Percentiles rank a stretch among this genome's conserved stretches.
phyloP scores from a whole-genome alignment of 2,797 vertebrate species.

The Pogonophryne albipinna region DNA sequence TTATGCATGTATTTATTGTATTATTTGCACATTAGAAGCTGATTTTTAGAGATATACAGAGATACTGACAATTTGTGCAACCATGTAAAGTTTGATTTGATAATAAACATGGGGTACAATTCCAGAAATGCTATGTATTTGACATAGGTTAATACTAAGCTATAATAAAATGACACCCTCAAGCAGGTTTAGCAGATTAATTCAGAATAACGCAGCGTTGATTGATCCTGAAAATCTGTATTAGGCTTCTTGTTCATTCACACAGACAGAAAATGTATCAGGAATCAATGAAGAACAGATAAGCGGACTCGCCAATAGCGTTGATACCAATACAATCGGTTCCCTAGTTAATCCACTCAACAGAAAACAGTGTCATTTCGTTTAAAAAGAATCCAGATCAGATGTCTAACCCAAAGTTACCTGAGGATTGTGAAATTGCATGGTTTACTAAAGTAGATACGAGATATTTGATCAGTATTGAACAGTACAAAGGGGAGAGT shows the following conservation, averaged over 20 bases:
- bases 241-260: no score
- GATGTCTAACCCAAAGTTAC: constrained; percentile 31
- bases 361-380: background rate
- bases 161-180: no score
- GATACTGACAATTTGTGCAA: background rate
- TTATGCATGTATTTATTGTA: background rate
- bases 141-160: no score
- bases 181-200: no score
- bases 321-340: no score
- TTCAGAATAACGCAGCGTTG: no score
- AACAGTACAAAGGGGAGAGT: constrained; percentile 41
- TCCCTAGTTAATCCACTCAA: background rate
- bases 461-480: background rate
- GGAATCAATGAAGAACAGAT: no score
- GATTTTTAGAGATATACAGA: background rate
- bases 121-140: no score
- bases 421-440: constrained; percentile 19
- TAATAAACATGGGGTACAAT: background rate
- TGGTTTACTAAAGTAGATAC: background rate
- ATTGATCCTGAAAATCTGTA: no score
- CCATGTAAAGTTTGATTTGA: background rate
- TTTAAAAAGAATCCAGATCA: constrained; percentile 30
- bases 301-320: no score
- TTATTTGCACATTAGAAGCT: background rate
- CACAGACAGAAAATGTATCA: no score